phyloP scores from a whole-genome alignment of 2,113 vertebrate genomes.

The Cepphus grylle region DNA sequence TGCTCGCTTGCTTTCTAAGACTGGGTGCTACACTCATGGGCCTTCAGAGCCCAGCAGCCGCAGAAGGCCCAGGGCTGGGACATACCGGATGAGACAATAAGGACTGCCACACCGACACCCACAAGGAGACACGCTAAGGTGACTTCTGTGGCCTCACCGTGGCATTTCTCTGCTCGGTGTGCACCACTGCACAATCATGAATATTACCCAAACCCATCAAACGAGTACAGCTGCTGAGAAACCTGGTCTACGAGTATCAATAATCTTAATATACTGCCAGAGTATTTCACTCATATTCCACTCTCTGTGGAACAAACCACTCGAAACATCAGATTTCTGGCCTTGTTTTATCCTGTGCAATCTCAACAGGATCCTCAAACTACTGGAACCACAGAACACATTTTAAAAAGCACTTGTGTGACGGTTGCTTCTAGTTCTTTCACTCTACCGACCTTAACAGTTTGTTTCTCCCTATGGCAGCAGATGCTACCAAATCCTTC shows the following conservation, averaged over 20 bases:
- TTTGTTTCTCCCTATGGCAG: not conserved
- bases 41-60: not conserved
- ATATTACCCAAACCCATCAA: not conserved
- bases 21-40: too few relatives aligned
- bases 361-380: not conserved
- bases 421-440: not conserved
- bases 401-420: not conserved
- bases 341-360: not conserved
- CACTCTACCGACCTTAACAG: not conserved
- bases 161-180: not conserved
- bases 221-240: not conserved
- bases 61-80: not conserved
- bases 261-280: not conserved
- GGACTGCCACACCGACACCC: not conserved
- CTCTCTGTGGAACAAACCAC: not conserved
- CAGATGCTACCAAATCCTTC: not conserved
- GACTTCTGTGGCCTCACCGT: not conserved
- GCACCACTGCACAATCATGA: not conserved
- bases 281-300: not conserved
- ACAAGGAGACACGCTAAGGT: not conserved
- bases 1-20: not conserved
- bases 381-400: not conserved
- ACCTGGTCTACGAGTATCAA: not conserved
- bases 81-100: rapidly evolving
- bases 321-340: not conserved